Conservation (phyloP, 2,113 vertebrate genomes). For the Erpornis zantholeuca region DNA sequence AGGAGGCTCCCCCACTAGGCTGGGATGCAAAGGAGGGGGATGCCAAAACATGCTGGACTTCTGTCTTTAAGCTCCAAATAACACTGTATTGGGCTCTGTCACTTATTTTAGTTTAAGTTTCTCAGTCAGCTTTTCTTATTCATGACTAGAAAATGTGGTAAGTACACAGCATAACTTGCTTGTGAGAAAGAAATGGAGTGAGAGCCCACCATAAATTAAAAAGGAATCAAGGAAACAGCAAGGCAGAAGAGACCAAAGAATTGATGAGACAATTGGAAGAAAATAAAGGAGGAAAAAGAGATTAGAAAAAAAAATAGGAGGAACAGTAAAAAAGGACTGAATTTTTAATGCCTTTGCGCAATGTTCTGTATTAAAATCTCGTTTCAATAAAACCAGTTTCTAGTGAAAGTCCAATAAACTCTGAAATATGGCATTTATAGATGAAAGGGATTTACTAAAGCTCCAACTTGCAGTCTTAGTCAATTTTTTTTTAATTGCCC, state of each 20-base stretch:
- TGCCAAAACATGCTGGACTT: not conserved
- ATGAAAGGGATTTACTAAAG: not conserved
- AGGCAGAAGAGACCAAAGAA: not conserved
- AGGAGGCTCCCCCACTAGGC: not conserved
- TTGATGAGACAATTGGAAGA: not conserved
- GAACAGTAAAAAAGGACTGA: not conserved
- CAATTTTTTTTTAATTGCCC: not conserved
- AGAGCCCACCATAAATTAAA: not conserved
- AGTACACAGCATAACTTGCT: not conserved
- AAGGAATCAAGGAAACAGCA: not conserved
- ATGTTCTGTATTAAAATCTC: not conserved
- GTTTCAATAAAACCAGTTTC: not conserved
- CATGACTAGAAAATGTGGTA: not conserved
- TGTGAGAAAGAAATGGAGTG: not conserved
- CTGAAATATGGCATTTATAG: not conserved
- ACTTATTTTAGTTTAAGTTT: not conserved
- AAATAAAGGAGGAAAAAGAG: not conserved
- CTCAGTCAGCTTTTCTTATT: not conserved
- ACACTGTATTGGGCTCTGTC: not conserved
- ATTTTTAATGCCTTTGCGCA: not conserved
- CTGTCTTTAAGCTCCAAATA: not conserved
- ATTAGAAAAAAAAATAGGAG: not conserved
- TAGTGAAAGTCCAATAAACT: not conserved
- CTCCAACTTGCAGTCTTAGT: not conserved
- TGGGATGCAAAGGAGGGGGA: not conserved